These are phyloP conservation scores for Thalassoma bifasciatum DNA, from an alignment of 2,113 vertebrate species.

Conservation along the genomic window DNA sequence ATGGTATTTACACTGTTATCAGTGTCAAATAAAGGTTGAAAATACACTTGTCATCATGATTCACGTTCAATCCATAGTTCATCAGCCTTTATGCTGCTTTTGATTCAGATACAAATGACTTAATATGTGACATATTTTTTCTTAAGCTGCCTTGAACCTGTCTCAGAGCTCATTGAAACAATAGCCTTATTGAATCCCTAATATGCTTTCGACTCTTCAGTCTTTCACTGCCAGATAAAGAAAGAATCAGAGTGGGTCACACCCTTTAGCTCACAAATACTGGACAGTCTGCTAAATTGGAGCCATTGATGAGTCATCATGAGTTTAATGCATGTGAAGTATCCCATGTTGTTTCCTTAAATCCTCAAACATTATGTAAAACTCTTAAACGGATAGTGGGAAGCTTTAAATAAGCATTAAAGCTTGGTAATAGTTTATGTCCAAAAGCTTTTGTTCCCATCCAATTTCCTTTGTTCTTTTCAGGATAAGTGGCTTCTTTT, in stretches of 20 bases:
- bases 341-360: not conserved
- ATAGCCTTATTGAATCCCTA: not conserved
- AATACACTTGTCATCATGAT: no score
- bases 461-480: not conserved
- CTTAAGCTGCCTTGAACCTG: not conserved
- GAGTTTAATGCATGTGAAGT: not conserved
- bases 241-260: not conserved
- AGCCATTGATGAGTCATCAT: not conserved
- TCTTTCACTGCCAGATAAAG: not conserved
- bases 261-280: not conserved
- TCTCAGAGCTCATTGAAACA: constrained; percentile 19
- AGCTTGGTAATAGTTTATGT: no score
- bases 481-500: not conserved
- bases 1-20: no score
- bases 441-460: not conserved
- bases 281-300: not conserved
- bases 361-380: not conserved
- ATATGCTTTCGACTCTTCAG: not conserved
- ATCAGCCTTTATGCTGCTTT: not conserved
- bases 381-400: not conserved
- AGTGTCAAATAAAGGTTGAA: no score
- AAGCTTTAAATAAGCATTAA: no score
- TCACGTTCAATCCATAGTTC: no score
- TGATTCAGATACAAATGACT: not conserved
- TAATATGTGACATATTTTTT: not conserved